These are phyloP conservation scores for Calyptommatus sinebrachiatus DNA, from an alignment of 2,113 vertebrate species.

Conservation along the genomic window DNA sequence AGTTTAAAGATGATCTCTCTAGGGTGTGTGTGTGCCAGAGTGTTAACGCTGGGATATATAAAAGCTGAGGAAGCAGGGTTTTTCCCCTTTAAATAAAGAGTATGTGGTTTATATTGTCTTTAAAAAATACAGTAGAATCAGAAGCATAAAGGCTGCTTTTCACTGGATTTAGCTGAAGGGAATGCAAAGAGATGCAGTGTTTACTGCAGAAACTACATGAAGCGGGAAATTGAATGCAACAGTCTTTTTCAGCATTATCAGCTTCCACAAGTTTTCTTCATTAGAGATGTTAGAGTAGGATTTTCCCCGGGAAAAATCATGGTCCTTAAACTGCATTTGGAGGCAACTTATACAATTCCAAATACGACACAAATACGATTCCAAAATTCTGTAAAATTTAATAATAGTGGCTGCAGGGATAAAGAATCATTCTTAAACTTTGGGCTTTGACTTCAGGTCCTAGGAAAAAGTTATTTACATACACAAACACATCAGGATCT, in stretches of 20 bases:
- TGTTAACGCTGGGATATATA: conserved; percentile 6
- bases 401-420: too few species aligned
- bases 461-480: too few species aligned
- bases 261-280: not conserved
- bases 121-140: conserved; percentile 6
- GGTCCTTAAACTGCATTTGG: too few species aligned
- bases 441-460: too few species aligned
- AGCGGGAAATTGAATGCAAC: not conserved
- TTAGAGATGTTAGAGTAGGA: not conserved
- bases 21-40: not conserved
- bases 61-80: not conserved
- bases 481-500: too few species aligned
- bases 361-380: too few species aligned
- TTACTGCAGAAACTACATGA: conserved; percentile 1
- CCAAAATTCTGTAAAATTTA: too few species aligned
- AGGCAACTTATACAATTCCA: too few species aligned
- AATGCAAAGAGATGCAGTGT: not conserved
- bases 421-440: too few species aligned
- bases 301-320: not conserved
- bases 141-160: not conserved
- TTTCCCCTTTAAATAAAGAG: not conserved
- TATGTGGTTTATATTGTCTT: not conserved
- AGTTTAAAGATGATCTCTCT: conserved; percentile 16
- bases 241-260: too few species aligned
- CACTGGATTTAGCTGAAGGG: not conserved